Evolutionary conservation across 2,797 vertebrate genomes (phyloP).

Genomic region (Morus bassanus): DNA sequence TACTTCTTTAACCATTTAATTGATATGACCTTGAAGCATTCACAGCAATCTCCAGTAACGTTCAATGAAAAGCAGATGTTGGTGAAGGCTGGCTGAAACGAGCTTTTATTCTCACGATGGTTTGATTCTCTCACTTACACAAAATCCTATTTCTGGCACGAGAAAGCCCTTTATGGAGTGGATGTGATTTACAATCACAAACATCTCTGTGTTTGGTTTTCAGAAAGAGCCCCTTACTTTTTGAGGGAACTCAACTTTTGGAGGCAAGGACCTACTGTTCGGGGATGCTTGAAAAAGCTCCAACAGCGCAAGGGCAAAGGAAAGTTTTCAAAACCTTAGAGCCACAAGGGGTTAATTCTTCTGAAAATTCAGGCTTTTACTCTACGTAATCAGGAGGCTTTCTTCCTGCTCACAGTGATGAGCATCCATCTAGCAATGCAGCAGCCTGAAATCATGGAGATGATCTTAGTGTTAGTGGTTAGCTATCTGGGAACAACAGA

Average conservation of each 20-base stretch:
- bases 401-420: not conserved
- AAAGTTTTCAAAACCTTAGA: not conserved
- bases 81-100: conserved; percentile 45
- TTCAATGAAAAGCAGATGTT: conserved; percentile 80
- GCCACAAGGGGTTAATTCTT: not conserved
- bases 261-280: not conserved
- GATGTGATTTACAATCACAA: conserved; percentile 7
- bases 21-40: conserved; percentile 73
- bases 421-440: conserved; percentile 62
- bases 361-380: not conserved
- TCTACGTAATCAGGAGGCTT: not conserved
- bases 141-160: not conserved
- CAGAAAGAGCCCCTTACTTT: not conserved
- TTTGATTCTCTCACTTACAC: conserved; percentile 14
- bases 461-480: conserved; percentile 39
- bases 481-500: conserved; percentile 79
- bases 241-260: not conserved
- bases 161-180: not conserved
- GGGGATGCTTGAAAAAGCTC: not conserved
- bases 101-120: conserved; percentile 49
- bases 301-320: not conserved
- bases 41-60: conserved; percentile 53
- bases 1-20: conserved; percentile 71
- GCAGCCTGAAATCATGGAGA: conserved; percentile 74
- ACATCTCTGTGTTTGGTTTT: not conserved